Base-by-base conservation (phyloP, 1,140 invertebrate genomes). In the roundworm (Caenorhabditis elegans) region DNA sequence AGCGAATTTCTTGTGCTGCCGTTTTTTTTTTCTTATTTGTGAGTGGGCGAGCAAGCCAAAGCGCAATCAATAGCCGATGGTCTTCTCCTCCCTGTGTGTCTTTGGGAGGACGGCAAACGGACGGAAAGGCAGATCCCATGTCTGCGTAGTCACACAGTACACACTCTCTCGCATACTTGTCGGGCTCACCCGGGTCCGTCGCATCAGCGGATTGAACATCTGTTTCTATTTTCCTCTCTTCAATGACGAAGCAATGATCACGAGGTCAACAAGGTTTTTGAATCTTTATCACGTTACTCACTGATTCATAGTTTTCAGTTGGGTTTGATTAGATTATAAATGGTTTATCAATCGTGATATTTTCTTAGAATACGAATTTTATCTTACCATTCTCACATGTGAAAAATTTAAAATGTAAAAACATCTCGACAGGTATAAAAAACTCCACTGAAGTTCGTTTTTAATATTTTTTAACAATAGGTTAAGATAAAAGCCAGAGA, bases 51-150 rank as follows among this genome's bases (percentile, higher is more conserved):
- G 60, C 60, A 70, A 70, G 60, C n/a, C 60, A 70, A 70, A 70
- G 60, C 60, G 60, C 60, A 70, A 70, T 70, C 60, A 70, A 70
- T 70, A 70, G 60, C 60, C 60, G 60, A 70, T 70, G 60, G 60
- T 70, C 60, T 70, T 70, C 60, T 70, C 60, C 60, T 70, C 60
- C 8, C 60, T 70, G 60, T 70, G 60, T 70, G 60, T 70, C 60
- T 70, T 70, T 70, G 60, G 53, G 53, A 31, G 53, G 60, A 70
- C 55, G 39, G 39, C 51, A 26, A 24, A 34, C 28, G 34, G 34
- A 70, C 34, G 34, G 34, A 5, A 43, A 43, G 6, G 39, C 10
- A 43, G 60, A 70, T 70, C 60, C 39, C 17, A 6, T 70, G 4
- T 39, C 31, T 70, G 31, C 34, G 34, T 70, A 0, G 36, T 34